Percentiles rank a stretch among this genome's conserved stretches.
Conservation (phyloP, 1,140 invertebrate genomes). For the Plectrocnemia conspersa region DNA sequence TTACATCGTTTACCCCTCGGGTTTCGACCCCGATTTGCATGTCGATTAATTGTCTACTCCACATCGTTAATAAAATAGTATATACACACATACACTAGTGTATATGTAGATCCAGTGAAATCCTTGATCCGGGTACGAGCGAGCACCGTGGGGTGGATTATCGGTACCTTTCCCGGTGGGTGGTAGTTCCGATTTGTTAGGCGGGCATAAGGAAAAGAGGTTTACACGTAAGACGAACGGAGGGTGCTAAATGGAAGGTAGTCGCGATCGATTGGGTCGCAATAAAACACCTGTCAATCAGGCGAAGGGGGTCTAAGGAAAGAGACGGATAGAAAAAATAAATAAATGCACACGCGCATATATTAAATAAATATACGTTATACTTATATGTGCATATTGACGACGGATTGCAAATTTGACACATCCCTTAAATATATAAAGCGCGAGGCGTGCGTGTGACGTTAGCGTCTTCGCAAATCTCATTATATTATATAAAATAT, state of each 20-base stretch:
- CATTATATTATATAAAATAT: no score
- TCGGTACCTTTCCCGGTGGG: not conserved
- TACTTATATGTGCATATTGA: no score
- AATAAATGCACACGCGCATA: not conserved
- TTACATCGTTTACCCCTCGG: no score
- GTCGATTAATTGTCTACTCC: no score
- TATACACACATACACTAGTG: no score
- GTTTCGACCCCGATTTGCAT: no score
- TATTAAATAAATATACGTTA: no score
- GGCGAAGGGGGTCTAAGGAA: not conserved
- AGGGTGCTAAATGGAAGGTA: conserved; percentile 26
- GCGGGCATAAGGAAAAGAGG: conserved; percentile 15
- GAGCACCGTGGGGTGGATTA: not conserved
- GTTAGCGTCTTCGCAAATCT: not conserved
- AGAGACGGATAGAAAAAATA: not conserved
- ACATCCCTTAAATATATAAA: not conserved
- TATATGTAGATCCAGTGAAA: no score
- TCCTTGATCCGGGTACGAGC: not conserved
- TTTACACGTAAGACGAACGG: conserved; percentile 15
- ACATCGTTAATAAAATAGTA: no score
- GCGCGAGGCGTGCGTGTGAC: not conserved
- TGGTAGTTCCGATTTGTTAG: conserved; percentile 25
- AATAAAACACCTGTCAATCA: conserved; percentile 32
- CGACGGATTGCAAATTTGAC: conserved; percentile 2
- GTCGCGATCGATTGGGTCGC: conserved; percentile 28